Evolutionary conservation across 2,113 vertebrate genomes (phyloP).

Genomic region (Tragulus kanchil): DNA sequence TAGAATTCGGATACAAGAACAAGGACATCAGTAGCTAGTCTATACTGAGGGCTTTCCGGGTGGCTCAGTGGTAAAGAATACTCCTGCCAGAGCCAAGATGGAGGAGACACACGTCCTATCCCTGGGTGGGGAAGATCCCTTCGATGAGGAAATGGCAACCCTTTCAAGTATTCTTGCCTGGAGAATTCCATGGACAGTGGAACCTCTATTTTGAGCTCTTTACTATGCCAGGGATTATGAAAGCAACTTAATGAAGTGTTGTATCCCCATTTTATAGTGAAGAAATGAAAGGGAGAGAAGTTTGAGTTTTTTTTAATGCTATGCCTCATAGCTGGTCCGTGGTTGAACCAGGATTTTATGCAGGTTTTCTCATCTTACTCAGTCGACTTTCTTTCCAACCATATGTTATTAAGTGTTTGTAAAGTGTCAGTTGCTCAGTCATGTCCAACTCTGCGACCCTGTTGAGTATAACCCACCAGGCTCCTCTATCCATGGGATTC

Average conservation of each 20-base stretch:
- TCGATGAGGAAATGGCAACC: too few species aligned
- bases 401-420: background rate
- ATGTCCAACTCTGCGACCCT: background rate
- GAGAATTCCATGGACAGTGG: too few species aligned
- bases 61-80: background rate
- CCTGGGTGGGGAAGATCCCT: too few species aligned
- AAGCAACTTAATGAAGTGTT: background rate
- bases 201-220: background rate
- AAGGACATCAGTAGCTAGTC: background rate
- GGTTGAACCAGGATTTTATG: background rate
- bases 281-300: slow-evolving; percentile 17
- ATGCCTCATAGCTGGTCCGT: background rate
- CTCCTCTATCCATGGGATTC: background rate
- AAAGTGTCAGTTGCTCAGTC: background rate
- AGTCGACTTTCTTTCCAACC: background rate
- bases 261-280: background rate
- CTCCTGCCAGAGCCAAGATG: too few species aligned
- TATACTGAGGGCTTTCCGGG: too few species aligned
- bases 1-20: background rate
- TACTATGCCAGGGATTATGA: background rate
- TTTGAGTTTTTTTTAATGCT: background rate
- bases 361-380: slow-evolving; percentile 28
- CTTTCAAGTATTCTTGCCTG: too few species aligned
- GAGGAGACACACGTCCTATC: too few species aligned
- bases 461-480: background rate